These are phyloP conservation scores for Metridium senile DNA, from an alignment of 92 coral and sea anemone genomes.

Conservation along the genomic window DNA sequence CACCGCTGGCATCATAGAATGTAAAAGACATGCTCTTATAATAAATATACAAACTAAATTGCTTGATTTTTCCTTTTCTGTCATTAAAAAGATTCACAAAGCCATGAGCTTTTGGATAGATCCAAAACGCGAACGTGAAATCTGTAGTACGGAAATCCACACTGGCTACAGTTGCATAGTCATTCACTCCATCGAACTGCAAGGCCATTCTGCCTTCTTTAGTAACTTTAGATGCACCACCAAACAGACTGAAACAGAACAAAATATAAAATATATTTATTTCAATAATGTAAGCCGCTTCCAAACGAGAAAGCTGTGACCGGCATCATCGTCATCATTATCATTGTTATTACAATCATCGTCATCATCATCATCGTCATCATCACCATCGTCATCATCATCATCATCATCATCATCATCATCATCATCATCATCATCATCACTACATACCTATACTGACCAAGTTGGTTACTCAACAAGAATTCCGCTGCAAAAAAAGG, in stretches of 20 bases:
- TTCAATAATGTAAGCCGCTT: no score
- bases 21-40: neutral
- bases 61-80: neutral
- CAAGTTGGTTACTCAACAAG: neutral
- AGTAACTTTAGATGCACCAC: conserved; percentile 4
- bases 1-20: neutral
- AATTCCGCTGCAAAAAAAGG: neutral
- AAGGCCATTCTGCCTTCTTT: conserved; percentile 18
- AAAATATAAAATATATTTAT: no score
- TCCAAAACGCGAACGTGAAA: conserved; percentile 22
- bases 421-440: neutral
- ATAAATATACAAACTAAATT: neutral
- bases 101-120: neutral
- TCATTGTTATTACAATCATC: neutral
- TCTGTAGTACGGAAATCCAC: conserved; percentile 21
- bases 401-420: neutral
- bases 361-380: neutral
- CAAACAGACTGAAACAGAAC: neutral
- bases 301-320: no score
- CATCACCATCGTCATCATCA: neutral
- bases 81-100: neutral
- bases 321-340: neutral
- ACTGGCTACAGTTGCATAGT: conserved; percentile 13
- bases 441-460: neutral
- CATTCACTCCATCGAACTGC: conserved; percentile 13